These are phyloP conservation scores for Oreochromis mossambicus DNA, from an alignment of 2,797 vertebrate species.

Conservation along the genomic window DNA sequence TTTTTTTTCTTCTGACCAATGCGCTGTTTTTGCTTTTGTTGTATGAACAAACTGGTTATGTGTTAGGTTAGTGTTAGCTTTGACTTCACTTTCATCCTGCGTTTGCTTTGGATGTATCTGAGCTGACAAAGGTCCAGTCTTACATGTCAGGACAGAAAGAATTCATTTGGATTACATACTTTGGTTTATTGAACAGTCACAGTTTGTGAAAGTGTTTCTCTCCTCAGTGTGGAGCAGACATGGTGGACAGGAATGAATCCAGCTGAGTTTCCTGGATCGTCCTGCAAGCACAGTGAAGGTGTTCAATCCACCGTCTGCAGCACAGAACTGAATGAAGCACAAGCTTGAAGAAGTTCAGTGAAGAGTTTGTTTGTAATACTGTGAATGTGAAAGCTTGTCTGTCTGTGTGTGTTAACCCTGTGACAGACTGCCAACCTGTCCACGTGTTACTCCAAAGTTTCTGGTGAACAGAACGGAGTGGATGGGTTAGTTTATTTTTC, in stretches of 20 bases:
- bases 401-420: fast-evolving
- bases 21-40: no score
- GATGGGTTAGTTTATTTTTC: no score
- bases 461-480: no score
- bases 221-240: background rate
- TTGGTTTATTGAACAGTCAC: background rate
- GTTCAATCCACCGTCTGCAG: background rate
- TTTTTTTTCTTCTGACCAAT: no score
- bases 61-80: background rate
- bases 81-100: fast-evolving
- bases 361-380: fast-evolving
- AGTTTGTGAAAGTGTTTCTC: background rate
- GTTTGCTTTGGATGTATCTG: background rate
- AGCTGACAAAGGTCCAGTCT: fast-evolving
- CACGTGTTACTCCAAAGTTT: background rate
- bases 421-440: background rate
- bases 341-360: fast-evolving
- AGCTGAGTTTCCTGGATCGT: background rate
- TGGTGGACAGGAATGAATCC: background rate
- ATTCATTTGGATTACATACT: background rate
- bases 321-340: background rate
- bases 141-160: fast-evolving
- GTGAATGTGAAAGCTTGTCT: background rate
- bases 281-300: background rate
- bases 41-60: background rate